Evolutionary conservation across 2,888 invertebrate species (phyloP).

Genomic region (Rhodophaea formosa): DNA sequence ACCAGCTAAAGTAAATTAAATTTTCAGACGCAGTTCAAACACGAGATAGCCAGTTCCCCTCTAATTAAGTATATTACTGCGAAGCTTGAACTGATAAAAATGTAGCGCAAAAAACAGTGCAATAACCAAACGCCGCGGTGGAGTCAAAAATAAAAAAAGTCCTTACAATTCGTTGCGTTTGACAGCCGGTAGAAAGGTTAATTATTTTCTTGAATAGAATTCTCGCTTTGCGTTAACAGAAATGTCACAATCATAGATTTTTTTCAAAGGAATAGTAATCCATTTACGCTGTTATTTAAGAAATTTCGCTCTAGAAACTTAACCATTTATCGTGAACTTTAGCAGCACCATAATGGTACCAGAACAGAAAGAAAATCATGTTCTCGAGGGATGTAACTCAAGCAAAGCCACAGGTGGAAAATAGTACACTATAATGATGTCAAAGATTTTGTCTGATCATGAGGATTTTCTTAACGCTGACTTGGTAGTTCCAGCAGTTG

Average conservation of each 20-base stretch:
- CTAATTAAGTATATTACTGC: slow-evolving; percentile 1
- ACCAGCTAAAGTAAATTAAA: background rate
- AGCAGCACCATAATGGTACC: too few species aligned
- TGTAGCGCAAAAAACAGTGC: slow-evolving; percentile 5
- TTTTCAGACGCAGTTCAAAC: slow-evolving; percentile 2
- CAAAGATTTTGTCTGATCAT: too few species aligned
- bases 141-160: slow-evolving; percentile 28
- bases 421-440: too few species aligned
- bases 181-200: slow-evolving; percentile 51
- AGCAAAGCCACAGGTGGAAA: too few species aligned
- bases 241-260: background rate
- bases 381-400: too few species aligned
- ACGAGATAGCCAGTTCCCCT: background rate
- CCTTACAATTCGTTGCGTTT: slow-evolving; percentile 43
- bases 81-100: background rate
- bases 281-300: too few species aligned
- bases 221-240: slow-evolving; percentile 14
- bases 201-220: slow-evolving; percentile 55
- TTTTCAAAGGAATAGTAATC: background rate
- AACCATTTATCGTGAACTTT: too few species aligned
- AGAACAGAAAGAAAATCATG: too few species aligned
- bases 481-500: too few species aligned
- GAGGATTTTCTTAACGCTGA: too few species aligned
- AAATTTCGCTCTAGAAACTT: too few species aligned
- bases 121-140: slow-evolving; percentile 6